A percentile compares a stretch with the other conserved stretches of the same genome.
These are phyloP conservation scores for Hybos culiciformis DNA, from an alignment of 2,888 invertebrate species.

Conservation along the genomic window DNA sequence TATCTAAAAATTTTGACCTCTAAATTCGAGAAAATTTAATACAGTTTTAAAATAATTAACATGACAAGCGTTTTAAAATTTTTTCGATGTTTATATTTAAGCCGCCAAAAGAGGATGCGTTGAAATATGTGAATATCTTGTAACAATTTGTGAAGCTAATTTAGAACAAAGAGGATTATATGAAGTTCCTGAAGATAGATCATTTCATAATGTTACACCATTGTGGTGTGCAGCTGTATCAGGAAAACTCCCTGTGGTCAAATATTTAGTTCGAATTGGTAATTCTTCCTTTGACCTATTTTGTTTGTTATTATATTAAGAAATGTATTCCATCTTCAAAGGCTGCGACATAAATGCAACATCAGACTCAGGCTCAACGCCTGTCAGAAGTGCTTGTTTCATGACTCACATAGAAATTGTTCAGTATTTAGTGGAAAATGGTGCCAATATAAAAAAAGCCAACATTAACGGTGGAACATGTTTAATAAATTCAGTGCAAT, in stretches of 20 bases:
- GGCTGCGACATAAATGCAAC: conserved; percentile 73
- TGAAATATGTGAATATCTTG: conserved; percentile 73
- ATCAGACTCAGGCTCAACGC: conserved; percentile 78
- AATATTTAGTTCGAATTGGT: conserved; percentile 58
- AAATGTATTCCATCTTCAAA: no score
- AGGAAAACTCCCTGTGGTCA: conserved; percentile 62
- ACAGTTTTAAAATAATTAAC: no score
- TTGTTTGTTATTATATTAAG: no score
- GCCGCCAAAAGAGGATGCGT: conserved; percentile 66
- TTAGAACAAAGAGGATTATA: conserved; percentile 76
- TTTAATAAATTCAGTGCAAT: conserved; percentile 85
- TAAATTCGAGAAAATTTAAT: no score
- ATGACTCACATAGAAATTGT: conserved; percentile 76
- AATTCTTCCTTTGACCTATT: no score
- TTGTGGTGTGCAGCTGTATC: conserved; percentile 88
- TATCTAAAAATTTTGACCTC: no score
- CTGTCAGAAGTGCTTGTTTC: conserved; percentile 83
- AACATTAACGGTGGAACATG: conserved; percentile 90
- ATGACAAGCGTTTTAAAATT: background rate
- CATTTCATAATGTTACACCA: conserved; percentile 66
- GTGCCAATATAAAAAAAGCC: conserved; percentile 69
- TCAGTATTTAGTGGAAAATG: conserved; percentile 57
- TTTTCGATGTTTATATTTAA: no score
- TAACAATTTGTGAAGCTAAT: conserved; percentile 67
- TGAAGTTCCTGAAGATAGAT: conserved; percentile 69